Conservation (phyloP, 2,113 vertebrate species). For the Eupsittula cactorum region DNA sequence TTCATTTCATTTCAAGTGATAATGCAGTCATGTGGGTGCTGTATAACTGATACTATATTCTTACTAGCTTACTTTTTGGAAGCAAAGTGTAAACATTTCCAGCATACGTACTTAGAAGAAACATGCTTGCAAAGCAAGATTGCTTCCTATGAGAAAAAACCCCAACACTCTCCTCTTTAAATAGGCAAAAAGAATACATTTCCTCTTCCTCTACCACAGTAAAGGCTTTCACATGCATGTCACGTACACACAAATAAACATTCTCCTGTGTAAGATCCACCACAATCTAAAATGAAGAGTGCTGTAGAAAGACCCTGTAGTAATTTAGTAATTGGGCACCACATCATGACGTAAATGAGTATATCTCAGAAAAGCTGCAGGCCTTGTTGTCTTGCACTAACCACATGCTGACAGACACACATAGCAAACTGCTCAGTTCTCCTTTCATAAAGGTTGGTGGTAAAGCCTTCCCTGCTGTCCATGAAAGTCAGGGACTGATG, state of each 20-base stretch:
- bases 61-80: background rate
- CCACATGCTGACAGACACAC: conserved; percentile 5
- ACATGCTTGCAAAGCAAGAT: conserved; percentile 23
- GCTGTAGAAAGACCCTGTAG: background rate
- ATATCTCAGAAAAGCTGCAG: background rate
- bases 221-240: conserved; percentile 1
- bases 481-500: background rate
- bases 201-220: conserved; percentile 48
- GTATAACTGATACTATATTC: background rate
- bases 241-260: conserved; percentile 4
- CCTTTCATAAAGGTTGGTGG: background rate
- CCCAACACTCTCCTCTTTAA: background rate
- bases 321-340: conserved; percentile 4
- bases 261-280: background rate
- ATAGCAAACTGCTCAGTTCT: background rate
- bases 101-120: background rate
- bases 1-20: background rate
- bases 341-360: conserved; percentile 21
- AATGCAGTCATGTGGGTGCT: background rate
- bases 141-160: conserved; percentile 10
- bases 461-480: background rate
- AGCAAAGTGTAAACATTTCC: background rate
- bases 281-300: conserved; percentile 28
- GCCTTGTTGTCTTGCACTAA: conserved; percentile 12
- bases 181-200: background rate